Evolutionary conservation across 1,140 invertebrate species (phyloP).

Genomic region (Cotesia glomerata): DNA sequence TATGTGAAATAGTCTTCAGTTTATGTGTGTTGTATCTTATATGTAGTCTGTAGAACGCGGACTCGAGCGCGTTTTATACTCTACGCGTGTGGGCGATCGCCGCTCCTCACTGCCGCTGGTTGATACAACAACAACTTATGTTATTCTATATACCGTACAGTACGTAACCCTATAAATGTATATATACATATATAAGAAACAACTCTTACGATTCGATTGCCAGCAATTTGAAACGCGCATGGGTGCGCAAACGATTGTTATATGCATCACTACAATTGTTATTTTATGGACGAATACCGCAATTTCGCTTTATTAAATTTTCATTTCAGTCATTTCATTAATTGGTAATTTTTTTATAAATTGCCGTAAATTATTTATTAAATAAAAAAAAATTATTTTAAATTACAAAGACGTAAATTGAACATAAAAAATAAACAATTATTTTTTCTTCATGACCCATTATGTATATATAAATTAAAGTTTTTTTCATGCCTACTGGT

Average conservation of each 20-base stretch:
- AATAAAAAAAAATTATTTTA: too few relatives aligned
- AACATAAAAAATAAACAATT: too few relatives aligned
- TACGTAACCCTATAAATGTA: too few relatives aligned
- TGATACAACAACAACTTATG: too few relatives aligned
- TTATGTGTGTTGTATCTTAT: slow-evolving; percentile 11
- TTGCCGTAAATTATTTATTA: too few relatives aligned
- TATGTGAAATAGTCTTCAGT: not conserved
- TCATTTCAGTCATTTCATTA: not conserved
- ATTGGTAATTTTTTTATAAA: too few relatives aligned
- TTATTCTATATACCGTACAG: too few relatives aligned
- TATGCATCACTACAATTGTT: not conserved
- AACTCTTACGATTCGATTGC: slow-evolving; percentile 16
- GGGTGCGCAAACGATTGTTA: slow-evolving; percentile 16
- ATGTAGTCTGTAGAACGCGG: not conserved
- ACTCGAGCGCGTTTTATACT: slow-evolving; percentile 8
- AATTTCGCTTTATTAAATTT: not conserved
- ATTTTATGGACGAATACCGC: not conserved
- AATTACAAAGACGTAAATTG: too few relatives aligned
- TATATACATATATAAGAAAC: too few relatives aligned
- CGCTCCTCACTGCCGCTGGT: slow-evolving; percentile 10
- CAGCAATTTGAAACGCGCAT: slow-evolving; percentile 31
- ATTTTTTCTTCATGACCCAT: too few relatives aligned
- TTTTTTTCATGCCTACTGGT: too few relatives aligned
- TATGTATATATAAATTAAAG: too few relatives aligned
- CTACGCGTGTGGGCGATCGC: slow-evolving; percentile 33